phyloP scores from a whole-genome alignment of 2,113 vertebrate genomes.

The Alethe castanea region DNA sequence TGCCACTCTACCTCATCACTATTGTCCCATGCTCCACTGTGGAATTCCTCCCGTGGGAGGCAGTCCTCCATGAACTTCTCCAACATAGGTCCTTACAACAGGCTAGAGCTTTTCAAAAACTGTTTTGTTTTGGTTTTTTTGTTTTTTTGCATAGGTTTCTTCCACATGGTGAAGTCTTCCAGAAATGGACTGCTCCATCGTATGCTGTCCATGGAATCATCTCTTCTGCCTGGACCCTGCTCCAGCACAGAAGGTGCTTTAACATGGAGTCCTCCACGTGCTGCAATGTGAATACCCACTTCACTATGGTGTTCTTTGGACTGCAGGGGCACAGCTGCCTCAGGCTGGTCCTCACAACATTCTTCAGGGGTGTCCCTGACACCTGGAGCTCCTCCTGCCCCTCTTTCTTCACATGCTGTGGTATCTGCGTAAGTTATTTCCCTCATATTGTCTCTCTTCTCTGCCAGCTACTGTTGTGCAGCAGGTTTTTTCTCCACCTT shows the following conservation, averaged over 20 bases:
- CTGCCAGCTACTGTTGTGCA: too few species aligned
- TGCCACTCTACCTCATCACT: not conserved
- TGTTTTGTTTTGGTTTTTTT: not conserved
- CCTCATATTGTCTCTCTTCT: not conserved
- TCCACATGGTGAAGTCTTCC: not conserved
- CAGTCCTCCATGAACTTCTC: not conserved
- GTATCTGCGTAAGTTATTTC: not conserved
- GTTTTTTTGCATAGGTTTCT: not conserved
- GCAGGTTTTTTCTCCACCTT: not conserved
- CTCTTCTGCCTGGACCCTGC: not conserved
- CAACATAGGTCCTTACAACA: not conserved
- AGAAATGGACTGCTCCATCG: accelerated
- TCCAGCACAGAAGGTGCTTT: not conserved
- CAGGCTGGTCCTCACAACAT: not conserved
- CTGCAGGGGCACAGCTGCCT: not conserved
- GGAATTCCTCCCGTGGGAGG: not conserved
- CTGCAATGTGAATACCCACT: not conserved
- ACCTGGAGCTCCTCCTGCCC: not conserved
- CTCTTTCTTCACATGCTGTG: not conserved
- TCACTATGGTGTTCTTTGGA: too few species aligned
- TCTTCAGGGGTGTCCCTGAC: not conserved
- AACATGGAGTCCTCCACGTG: not conserved
- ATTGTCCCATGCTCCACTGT: not conserved
- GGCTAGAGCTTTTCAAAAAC: not conserved
- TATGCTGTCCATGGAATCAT: not conserved